Base-by-base conservation (phyloP, 1,140 invertebrate species). In the Drosophila tani region DNA sequence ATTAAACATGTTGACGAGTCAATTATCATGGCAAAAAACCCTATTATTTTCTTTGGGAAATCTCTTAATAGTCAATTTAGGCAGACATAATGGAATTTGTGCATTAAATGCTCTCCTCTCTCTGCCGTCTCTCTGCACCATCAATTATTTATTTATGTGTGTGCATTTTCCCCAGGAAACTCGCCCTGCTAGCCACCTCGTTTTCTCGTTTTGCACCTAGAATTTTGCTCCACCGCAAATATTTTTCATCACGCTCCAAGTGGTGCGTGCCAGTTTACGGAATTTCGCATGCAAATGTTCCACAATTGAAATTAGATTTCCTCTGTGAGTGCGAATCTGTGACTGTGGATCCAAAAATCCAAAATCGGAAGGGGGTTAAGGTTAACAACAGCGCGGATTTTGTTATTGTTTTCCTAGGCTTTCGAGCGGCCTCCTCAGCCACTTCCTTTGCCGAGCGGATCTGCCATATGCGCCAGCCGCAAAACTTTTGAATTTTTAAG, bases 401-500 rank as follows among this genome's bases (percentile, higher is more conserved):
- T 88, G 84, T 83, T 86, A 79, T 82, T 85, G 66, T 86, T 86
- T 69, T 69, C 75, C 47, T 60, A 78, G 56, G 38, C 71, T 73
- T 69, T 41, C 47, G 58, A 35, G 41, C 27, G 43, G 35, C 17
- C 35, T 29, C 41, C 38, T 9, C 45, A 46, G 11, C 51, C 51
- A 35, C 63, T 70, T 53, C 64, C 41, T 40, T 43, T 80, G 57
- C 70, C 62, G 49, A 75, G 58, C 64, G 71, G 63, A 59, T 51
- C 43, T 65, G 76, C 84, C 83, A 86, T 86, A 86, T 86, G 83
- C 84, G 84, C 43, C 77, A 77, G 74, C 84, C 85, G 68, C 85
- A 88, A 81, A 90, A 88, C 82, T 91, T 83, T 91, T 91, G 87
- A 91, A 91, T 91, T 91, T 91, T 91, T 91, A 91, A 91, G 86